Evolutionary conservation across 2,888 invertebrate species (phyloP), one percentile per base, ranked within the genome.

Genomic region (Ichneumon xanthorius): DNA sequence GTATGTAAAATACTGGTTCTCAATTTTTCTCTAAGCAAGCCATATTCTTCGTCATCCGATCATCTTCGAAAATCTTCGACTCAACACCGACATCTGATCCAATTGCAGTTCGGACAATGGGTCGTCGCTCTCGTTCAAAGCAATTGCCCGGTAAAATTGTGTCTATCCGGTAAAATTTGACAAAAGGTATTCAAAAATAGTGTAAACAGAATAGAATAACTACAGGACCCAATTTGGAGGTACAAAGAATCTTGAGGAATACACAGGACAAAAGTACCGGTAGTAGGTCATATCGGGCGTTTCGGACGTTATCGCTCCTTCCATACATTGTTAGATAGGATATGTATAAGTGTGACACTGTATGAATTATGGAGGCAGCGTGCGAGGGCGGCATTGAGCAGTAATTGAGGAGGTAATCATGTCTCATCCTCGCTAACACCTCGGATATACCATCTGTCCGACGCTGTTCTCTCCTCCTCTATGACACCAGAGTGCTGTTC

Each of bases 331-430:
- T 65, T 14, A n/a, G 45, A 63, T 33, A 22, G 65, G 65, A 75
- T 80, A 82, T 61, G 58, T 82, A 82, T 80, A 78, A 77, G 84
- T 87, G 84, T 86, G 77, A 84, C 76, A 80, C 80, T 88, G 85
- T 89, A 89, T 90, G 89, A 91, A 91, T 91, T 91, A 92, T 91
- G 91, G 89, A 82, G 72, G 79, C 80, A 82, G 53, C 80, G 82
- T 86, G 86, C 86, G 89, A 88, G 91, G 89, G 88, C 87, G 90
- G 89, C 91, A 92, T 92, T 91, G 92, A 92, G 89, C 89, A 89
- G 90, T 92, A 92, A 92, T 92, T 92, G 92, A 92, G 91, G 90
- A 90, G 92, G 90, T 91, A 92, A 92, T 92, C 92, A 92, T 90
- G 91, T 89, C 90, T 90, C 92, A 92, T 92, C 90, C 91, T 90